These are phyloP conservation scores for Callorhinus ursinus DNA, from an alignment of 2,113 vertebrate genomes.

Conservation along the genomic window DNA sequence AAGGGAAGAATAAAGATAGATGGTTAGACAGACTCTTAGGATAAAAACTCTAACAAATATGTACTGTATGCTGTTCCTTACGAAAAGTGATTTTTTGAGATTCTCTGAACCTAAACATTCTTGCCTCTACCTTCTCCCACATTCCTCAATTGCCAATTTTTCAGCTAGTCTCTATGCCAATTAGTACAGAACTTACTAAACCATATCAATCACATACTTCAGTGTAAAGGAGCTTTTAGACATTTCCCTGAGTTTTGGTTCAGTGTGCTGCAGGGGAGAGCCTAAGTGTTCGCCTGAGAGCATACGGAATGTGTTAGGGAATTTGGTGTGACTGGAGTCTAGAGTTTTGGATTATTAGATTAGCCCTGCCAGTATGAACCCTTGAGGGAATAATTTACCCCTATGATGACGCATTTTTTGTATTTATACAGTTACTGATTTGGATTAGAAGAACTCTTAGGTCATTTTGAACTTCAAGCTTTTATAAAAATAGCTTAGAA, in stretches of 20 bases:
- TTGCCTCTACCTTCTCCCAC: neutral
- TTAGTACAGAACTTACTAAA: neutral
- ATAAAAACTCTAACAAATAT: neutral
- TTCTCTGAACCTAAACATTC: neutral
- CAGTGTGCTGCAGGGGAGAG: neutral
- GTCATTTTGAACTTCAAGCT: conserved; percentile 26
- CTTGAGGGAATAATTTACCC: neutral
- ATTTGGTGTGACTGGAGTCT: neutral
- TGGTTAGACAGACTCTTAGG: neutral
- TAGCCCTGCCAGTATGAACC: neutral
- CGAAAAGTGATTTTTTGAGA: neutral
- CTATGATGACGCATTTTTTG: neutral
- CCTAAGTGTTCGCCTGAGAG: neutral
- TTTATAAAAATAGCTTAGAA: conserved; percentile 15
- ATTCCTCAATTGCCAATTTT: neutral
- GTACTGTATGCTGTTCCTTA: neutral
- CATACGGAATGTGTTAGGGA: neutral
- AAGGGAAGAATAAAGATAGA: neutral
- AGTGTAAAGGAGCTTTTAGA: neutral
- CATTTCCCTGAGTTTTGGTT: neutral
- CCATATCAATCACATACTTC: neutral
- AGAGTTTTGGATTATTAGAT: neutral
- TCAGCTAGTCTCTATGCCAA: neutral
- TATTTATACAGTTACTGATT: neutral
- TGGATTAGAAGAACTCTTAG: conserved; percentile 9